Evolutionary conservation across 2,797 vertebrate genomes (phyloP), one percentile per base, ranked within the genome.

Genomic region (Lithobates sylvaticus): DNA sequence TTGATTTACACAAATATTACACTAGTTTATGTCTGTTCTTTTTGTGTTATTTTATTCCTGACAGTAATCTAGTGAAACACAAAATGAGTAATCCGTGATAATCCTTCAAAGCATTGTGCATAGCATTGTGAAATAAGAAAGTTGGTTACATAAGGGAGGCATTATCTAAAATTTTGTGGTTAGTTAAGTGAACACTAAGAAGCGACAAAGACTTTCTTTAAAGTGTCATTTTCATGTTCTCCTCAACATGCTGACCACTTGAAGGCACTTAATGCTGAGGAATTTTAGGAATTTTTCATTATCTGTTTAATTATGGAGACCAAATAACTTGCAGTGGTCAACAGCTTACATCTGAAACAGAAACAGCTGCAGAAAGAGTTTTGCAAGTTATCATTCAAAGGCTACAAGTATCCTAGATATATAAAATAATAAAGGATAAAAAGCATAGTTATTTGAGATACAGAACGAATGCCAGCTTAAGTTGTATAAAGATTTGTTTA

Each of bases 231-330:
- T 65, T 42, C 10, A 0, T 67, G 3, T 32, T 78, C 47, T 54
- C 42, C 3, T 6, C 34, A 44, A 39, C 0, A 0, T 58, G 39
- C n/a, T 6, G 58, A 26, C 78, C 26, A 61, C 54, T 50, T 27
- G 39, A 15, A 75, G 23, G 18, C 83, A 64, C 50, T 36, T 75
- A 50, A 58, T 54, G 13, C 61, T 6, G 3, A 61, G 61, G 21
- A 39, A n/a, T 68, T 27, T 85, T 23, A 80, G 58, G 84, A 85
- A 85, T 85, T 79, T 61, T 21, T 26, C 50, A 39, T 79, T 85
- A 79, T 85, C 75, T 81, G 32, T 32, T 58, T 39, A 69, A 79
- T 73, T 47, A 39, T 58, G 15, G 10, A 80, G 50, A 67, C 32
- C 58, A 72, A 61, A 47, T 34, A n/a, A n/a, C 69, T 74, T 74